Conservation (phyloP, 2,888 invertebrate genomes). For the Cremastinae sp. region DNA sequence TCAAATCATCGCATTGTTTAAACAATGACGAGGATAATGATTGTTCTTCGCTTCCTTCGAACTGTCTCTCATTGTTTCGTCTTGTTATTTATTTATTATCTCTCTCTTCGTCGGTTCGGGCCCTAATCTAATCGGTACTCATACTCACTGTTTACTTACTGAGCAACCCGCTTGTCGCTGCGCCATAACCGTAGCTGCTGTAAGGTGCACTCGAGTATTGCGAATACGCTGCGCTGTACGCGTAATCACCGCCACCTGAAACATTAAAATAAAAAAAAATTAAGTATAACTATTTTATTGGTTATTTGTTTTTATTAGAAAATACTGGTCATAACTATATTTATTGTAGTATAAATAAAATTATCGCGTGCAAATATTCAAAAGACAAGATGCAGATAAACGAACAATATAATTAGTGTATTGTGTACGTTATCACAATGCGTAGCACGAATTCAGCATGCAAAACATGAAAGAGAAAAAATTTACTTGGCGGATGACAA, state of each 20-base stretch:
- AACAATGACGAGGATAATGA: no score
- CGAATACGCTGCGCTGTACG: constrained; percentile 88
- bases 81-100: no score
- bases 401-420: no score
- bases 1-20: not conserved
- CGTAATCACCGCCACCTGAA: constrained; percentile 86
- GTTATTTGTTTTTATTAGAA: no score
- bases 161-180: constrained; percentile 85
- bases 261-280: constrained; percentile 60
- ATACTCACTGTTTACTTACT: constrained; percentile 87
- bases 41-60: not conserved
- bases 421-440: no score
- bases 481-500: no score
- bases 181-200: constrained; percentile 85
- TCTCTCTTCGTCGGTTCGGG: constrained; percentile 61
- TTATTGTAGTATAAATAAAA: no score
- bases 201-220: constrained; percentile 89
- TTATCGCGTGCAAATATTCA: not conserved
- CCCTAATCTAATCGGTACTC: constrained; percentile 78
- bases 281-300: no score
- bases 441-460: no score
- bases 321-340: no score
- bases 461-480: no score
- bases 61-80: constrained; percentile 21
- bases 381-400: no score